These are phyloP conservation scores for Linnaemya vulpina DNA, from an alignment of 2,888 invertebrate genomes.

Conservation along the genomic window DNA sequence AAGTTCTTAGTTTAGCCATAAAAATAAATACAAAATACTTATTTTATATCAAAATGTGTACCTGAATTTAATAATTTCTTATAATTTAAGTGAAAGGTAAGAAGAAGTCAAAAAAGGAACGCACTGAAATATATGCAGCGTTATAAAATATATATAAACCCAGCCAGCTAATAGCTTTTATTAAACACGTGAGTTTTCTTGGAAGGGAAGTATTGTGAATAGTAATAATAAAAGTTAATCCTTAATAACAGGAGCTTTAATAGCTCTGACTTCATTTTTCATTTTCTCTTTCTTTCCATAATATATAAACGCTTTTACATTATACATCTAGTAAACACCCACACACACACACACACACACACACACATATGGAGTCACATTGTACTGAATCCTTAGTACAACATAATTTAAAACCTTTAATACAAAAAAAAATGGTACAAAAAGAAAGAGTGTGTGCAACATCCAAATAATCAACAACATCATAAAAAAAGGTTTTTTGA, in stretches of 20 bases:
- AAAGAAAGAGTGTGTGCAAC: slow-evolving; percentile 9
- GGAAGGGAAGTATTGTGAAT: background rate
- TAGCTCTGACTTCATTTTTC: slow-evolving; percentile 59
- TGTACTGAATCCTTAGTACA: background rate
- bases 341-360: background rate
- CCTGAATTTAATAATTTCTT: slow-evolving; percentile 43
- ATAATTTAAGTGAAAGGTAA: background rate
- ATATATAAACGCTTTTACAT: background rate
- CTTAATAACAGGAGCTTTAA: slow-evolving; percentile 53
- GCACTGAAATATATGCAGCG: background rate
- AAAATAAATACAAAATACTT: slow-evolving; percentile 4
- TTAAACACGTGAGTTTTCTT: background rate
- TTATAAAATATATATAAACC: background rate
- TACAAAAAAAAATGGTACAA: background rate
- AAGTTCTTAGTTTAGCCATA: slow-evolving; percentile 17
- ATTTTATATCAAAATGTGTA: slow-evolving; percentile 36
- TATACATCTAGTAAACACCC: background rate
- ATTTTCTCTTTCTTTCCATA: slow-evolving; percentile 5
- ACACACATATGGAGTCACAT: too few species aligned
- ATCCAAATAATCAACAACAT: slow-evolving; percentile 22
- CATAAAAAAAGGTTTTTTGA: slow-evolving; percentile 43
- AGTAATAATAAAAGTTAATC: slow-evolving; percentile 59
- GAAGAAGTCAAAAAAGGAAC: background rate
- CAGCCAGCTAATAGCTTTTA: background rate
- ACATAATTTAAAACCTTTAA: slow-evolving; percentile 22